Conservation (phyloP, 2,113 vertebrate species). For the Hylia prasina region DNA sequence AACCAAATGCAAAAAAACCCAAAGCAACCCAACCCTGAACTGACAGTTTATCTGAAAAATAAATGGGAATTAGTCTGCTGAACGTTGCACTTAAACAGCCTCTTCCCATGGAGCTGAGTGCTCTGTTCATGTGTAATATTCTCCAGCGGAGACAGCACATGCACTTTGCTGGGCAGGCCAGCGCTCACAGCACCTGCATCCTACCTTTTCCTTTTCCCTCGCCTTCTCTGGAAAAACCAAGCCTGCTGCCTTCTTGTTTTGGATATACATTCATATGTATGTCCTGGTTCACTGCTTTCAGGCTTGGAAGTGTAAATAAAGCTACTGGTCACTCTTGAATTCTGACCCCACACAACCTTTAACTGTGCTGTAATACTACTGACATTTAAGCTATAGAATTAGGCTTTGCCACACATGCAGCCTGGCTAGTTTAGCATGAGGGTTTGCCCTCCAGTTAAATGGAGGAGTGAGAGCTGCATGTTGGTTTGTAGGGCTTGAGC, state of each 20-base stretch:
- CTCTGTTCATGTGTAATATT: conserved; percentile 42
- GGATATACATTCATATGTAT: background rate
- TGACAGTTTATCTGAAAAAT: background rate
- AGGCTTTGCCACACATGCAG: background rate
- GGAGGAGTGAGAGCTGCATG: background rate
- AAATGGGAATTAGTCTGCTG: background rate
- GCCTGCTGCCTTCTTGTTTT: background rate
- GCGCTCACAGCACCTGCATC: background rate
- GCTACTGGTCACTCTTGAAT: background rate
- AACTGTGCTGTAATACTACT: background rate
- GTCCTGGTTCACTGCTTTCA: background rate
- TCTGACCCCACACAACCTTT: background rate
- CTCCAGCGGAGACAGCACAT: conserved; percentile 45
- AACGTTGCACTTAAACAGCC: conserved; percentile 37
- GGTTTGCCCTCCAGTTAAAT: background rate
- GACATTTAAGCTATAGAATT: background rate
- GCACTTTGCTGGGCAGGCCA: conserved; percentile 61
- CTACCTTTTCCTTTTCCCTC: background rate
- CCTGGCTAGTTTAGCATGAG: conserved; percentile 12
- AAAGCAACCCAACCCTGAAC: background rate
- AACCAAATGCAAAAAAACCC: background rate
- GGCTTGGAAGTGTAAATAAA: background rate
- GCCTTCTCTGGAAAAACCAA: background rate
- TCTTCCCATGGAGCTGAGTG: conserved; percentile 19
- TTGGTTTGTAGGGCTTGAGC: background rate